Percentiles rank a stretch among this genome's conserved stretches.
These are phyloP conservation scores for Caenorhabditis afra DNA, from an alignment of 2,888 invertebrate species.

Conservation along the genomic window DNA sequence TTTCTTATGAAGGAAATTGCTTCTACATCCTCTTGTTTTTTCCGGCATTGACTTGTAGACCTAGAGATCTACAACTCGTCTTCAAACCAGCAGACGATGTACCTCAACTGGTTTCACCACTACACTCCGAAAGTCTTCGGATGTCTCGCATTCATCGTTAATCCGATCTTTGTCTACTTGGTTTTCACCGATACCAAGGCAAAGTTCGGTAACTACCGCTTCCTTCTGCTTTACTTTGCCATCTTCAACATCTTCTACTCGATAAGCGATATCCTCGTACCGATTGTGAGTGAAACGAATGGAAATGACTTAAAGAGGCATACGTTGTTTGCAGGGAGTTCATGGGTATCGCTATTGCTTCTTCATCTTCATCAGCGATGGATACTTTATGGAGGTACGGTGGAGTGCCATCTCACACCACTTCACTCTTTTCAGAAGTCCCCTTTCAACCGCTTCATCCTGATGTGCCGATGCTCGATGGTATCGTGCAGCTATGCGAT, in stretches of 20 bases:
- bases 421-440: slow-evolving; percentile 2
- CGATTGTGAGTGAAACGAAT: slow-evolving; percentile 2
- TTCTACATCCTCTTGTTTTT: too few relatives aligned
- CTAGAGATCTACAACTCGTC: too few relatives aligned
- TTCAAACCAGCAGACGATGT: too few relatives aligned
- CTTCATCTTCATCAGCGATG: slow-evolving; percentile 17
- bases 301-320: too few relatives aligned
- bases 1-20: too few relatives aligned
- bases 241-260: slow-evolving; percentile 19
- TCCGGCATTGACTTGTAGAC: too few relatives aligned
- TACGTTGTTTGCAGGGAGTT: slow-evolving; percentile 14
- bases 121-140: slow-evolving; percentile 8
- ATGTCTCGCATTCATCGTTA: not conserved
- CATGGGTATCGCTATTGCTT: slow-evolving; percentile 20
- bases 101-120: not conserved
- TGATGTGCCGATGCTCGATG: slow-evolving; percentile 12
- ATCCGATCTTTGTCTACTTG: slow-evolving; percentile 3
- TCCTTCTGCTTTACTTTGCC: slow-evolving; percentile 7
- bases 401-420: too few relatives aligned
- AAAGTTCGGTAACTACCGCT: slow-evolving; percentile 1
- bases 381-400: slow-evolving; percentile 9
- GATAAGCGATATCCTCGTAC: slow-evolving; percentile 4
- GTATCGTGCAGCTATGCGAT: slow-evolving; percentile 12
- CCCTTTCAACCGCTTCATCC: not conserved
- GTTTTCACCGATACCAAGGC: not conserved